Conservation (phyloP, 2,797 vertebrate genomes). For the Spea hammondii region DNA sequence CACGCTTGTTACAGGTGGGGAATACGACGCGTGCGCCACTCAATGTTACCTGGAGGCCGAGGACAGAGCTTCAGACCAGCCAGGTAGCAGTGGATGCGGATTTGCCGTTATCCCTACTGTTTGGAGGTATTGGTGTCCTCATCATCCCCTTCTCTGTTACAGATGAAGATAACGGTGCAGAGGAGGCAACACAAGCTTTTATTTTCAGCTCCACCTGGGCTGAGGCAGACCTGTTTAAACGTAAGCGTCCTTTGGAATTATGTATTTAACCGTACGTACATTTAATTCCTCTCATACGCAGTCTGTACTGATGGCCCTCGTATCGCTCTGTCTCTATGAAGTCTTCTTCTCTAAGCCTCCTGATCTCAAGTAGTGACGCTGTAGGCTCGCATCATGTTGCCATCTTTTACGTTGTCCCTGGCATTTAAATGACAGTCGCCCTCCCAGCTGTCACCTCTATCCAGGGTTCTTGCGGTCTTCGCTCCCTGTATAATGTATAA, state of each 20-base stretch:
- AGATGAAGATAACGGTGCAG: constrained; percentile 7
- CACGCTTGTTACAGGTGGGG: neutral
- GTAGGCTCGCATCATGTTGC: too few relatives aligned
- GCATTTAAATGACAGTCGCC: too few relatives aligned
- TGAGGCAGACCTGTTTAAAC: constrained; percentile 33
- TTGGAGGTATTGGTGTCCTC: neutral
- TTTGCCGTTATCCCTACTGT: neutral
- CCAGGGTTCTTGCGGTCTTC: too few relatives aligned
- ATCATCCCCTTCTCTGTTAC: neutral
- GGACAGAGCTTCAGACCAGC: constrained; percentile 4
- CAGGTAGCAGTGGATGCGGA: constrained; percentile 3
- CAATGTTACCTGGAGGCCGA: constrained; percentile 38
- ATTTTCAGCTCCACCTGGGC: constrained; percentile 37
- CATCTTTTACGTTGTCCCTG: too few relatives aligned
- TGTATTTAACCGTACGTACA: too few relatives aligned
- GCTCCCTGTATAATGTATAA: neutral
- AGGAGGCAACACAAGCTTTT: constrained; percentile 62
- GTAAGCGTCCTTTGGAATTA: constrained; percentile 4
- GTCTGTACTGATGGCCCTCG: neutral
- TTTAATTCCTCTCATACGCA: too few relatives aligned
- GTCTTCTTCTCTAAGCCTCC: too few relatives aligned
- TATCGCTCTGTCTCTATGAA: neutral
- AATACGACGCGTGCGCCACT: constrained; percentile 28
- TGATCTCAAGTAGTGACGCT: too few relatives aligned
- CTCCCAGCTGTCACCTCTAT: too few relatives aligned